Evolutionary conservation across 2,888 invertebrate genomes (phyloP).

Genomic region (Aphidoletes aphidimyza): DNA sequence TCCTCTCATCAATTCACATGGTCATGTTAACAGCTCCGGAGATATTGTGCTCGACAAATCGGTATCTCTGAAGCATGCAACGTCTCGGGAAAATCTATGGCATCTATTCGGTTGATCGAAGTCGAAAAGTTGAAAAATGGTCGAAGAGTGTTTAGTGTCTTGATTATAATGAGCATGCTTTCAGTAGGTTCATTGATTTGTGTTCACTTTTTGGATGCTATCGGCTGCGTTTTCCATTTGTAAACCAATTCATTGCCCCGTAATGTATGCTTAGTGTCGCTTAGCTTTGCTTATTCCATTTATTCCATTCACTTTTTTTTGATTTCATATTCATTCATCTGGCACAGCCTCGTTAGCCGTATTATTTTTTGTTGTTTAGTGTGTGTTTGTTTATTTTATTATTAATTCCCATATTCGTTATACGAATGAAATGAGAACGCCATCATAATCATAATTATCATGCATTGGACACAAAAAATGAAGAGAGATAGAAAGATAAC

Average conservation of each 20-base stretch:
- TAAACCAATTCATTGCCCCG: too few relatives aligned
- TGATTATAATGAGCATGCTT: too few relatives aligned
- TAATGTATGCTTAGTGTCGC: too few relatives aligned
- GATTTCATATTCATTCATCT: neutral
- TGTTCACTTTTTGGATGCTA: conserved; percentile 3
- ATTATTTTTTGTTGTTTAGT: neutral
- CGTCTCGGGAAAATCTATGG: too few relatives aligned
- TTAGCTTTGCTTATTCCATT: neutral
- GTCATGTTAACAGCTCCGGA: neutral
- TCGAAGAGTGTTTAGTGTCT: too few relatives aligned
- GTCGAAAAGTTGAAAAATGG: too few relatives aligned
- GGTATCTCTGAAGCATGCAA: too few relatives aligned
- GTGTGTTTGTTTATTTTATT: neutral
- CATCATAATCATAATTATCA: conserved; percentile 24
- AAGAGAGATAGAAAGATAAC: neutral
- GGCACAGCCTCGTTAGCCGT: neutral
- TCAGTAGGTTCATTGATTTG: too few relatives aligned
- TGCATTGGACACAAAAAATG: neutral
- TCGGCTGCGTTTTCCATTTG: neutral
- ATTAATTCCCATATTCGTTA: neutral
- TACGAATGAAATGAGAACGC: neutral
- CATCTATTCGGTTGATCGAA: too few relatives aligned
- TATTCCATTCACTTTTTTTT: conserved; percentile 1
- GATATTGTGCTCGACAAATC: too few relatives aligned
- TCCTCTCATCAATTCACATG: conserved; percentile 47